These are phyloP conservation scores for Eilema griseolum DNA, from an alignment of 2,888 invertebrate species.

Conservation along the genomic window DNA sequence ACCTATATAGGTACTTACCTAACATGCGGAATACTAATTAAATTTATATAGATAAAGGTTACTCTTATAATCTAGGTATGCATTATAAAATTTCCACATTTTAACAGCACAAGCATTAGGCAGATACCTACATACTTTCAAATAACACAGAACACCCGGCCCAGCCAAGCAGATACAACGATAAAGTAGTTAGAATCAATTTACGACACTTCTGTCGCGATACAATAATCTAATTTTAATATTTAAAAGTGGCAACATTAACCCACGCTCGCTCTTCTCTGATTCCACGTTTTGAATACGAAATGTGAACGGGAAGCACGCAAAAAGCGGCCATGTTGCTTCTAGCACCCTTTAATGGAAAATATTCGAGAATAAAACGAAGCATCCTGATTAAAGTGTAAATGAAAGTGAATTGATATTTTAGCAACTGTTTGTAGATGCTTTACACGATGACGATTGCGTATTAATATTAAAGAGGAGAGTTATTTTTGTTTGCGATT, in stretches of 20 bases:
- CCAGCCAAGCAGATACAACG: conserved; percentile 33
- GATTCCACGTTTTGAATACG: conserved; percentile 77
- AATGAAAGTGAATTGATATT: conserved; percentile 78
- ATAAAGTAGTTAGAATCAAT: conserved; percentile 65
- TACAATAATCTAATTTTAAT: conserved; percentile 81
- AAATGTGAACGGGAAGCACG: conserved; percentile 73
- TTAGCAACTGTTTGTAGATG: conserved; percentile 67
- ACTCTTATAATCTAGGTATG: background rate
- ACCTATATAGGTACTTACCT: background rate
- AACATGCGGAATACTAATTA: background rate
- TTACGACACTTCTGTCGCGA: conserved; percentile 69
- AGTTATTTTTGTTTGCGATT: conserved; percentile 44
- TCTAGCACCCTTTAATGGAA: conserved; percentile 82
- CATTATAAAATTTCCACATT: background rate
- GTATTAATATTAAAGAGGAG: conserved; percentile 57
- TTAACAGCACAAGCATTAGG: background rate
- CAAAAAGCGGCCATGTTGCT: conserved; percentile 80
- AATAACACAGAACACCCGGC: conserved; percentile 2
- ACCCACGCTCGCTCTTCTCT: conserved; percentile 71
- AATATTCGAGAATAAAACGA: conserved; percentile 71
- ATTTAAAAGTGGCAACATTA: conserved; percentile 82
- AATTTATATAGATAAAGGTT: background rate
- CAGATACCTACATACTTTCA: background rate
- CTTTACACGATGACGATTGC: conserved; percentile 57
- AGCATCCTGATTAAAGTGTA: conserved; percentile 76